Conservation (phyloP, 2,797 vertebrate species). For the Hapalemur alaotrensis region DNA sequence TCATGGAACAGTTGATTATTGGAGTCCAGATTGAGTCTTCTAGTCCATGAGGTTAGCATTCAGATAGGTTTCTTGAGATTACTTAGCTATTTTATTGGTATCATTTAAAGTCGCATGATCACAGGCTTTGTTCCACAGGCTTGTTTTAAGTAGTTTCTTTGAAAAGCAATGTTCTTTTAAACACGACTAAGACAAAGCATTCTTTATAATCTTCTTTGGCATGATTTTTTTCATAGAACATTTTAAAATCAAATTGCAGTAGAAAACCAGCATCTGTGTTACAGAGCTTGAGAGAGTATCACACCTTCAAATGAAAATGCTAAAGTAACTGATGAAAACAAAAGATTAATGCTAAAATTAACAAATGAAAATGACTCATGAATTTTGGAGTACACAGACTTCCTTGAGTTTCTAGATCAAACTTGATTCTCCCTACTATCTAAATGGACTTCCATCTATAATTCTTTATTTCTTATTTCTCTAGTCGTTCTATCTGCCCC, state of each 20-base stretch:
- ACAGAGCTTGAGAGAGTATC: neutral
- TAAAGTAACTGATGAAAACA: neutral
- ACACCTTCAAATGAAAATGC: conserved; percentile 38
- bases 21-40: neutral
- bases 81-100: conserved; percentile 6
- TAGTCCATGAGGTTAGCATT: neutral
- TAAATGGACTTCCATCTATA: neutral
- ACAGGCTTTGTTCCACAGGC: neutral
- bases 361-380: conserved; percentile 48
- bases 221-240: neutral
- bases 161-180: conserved; percentile 43
- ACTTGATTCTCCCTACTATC: neutral
- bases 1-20: neutral
- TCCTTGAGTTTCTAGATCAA: neutral
- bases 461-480: neutral
- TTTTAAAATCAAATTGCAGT: conserved; percentile 45
- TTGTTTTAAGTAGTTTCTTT: conserved; percentile 49
- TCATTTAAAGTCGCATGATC: neutral
- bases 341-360: conserved; percentile 52
- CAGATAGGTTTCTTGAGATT: conserved; percentile 1
- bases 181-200: neutral
- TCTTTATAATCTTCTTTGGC: conserved; percentile 36
- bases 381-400: neutral
- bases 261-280: conserved; percentile 31
- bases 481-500: neutral